These are phyloP conservation scores for Barnardius zonarius DNA, from an alignment of 2,113 vertebrate species.

Conservation along the genomic window DNA sequence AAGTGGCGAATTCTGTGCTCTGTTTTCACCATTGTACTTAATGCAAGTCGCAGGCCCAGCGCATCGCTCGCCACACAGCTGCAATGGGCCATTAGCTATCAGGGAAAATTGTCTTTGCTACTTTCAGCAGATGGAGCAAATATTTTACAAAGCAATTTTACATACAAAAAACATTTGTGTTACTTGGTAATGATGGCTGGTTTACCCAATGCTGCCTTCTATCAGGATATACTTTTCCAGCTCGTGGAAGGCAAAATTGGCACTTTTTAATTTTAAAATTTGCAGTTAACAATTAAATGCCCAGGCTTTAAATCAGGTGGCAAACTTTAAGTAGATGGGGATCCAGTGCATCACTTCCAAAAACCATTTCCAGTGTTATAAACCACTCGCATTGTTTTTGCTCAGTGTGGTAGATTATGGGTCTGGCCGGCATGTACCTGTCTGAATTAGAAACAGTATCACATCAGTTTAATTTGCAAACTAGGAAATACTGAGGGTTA, in stretches of 20 bases:
- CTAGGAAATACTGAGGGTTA: background rate
- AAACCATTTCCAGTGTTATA: background rate
- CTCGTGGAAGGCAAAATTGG: constrained; percentile 73
- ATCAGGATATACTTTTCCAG: constrained; percentile 65
- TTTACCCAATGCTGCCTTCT: constrained; percentile 73
- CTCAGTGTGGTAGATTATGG: background rate
- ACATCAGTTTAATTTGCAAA: background rate
- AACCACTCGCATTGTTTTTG: background rate
- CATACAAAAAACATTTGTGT: constrained; percentile 79
- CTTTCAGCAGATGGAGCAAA: constrained; percentile 96
- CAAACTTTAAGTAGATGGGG: constrained; percentile 65
- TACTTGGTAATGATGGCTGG: constrained; percentile 74
- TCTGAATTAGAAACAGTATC: background rate
- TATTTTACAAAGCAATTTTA: constrained; percentile 86
- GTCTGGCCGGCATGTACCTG: background rate
- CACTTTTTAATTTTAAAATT: constrained; percentile 72
- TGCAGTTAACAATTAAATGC: constrained; percentile 64
- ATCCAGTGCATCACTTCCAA: background rate
- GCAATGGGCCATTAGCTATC: constrained; percentile 93
- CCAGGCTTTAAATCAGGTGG: constrained; percentile 57
- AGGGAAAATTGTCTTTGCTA: constrained; percentile 92
- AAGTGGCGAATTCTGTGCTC: constrained; percentile 66
- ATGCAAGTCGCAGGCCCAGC: constrained; percentile 65
- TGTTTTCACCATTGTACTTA: constrained; percentile 51
- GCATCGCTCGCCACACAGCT: constrained; percentile 80